Evolutionary conservation across 2,888 invertebrate genomes (phyloP).

Genomic region (Xestia rhomboidea): DNA sequence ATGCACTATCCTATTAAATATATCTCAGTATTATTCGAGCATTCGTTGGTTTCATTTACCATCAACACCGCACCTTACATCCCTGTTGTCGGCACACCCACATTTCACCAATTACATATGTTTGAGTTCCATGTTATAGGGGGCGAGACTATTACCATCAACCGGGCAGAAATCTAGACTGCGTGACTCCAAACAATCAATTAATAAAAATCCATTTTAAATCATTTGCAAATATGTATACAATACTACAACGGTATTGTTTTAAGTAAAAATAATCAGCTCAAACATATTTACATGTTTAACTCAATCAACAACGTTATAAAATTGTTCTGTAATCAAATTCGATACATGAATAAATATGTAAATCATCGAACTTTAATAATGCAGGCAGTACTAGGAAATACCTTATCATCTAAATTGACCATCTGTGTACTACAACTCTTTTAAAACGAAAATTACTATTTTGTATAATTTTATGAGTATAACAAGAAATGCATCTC

Average conservation of each 20-base stretch:
- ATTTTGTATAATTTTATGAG: background rate
- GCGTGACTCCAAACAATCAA: background rate
- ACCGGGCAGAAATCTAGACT: background rate
- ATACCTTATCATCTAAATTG: background rate
- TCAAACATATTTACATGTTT: conserved; percentile 19
- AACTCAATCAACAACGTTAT: conserved; percentile 18
- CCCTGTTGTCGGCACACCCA: background rate
- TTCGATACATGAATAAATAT: conserved; percentile 13
- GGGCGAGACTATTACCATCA: background rate
- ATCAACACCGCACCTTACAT: too few species aligned
- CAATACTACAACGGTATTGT: background rate
- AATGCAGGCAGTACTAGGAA: background rate
- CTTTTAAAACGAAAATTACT: background rate
- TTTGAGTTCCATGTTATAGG: background rate
- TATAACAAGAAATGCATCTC: conserved; percentile 43
- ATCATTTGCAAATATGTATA: background rate
- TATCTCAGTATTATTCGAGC: too few species aligned
- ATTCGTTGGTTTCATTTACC: too few species aligned
- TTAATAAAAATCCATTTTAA: background rate
- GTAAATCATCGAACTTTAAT: background rate
- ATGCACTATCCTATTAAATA: too few species aligned
- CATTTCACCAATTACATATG: background rate
- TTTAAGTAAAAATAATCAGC: background rate
- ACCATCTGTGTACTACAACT: background rate
- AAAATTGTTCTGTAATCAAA: conserved; percentile 35